Percentiles rank a stretch among this genome's conserved stretches.
These are phyloP conservation scores for Glyptemys insculpta DNA, from an alignment of 2,797 vertebrate species.

Conservation along the genomic window DNA sequence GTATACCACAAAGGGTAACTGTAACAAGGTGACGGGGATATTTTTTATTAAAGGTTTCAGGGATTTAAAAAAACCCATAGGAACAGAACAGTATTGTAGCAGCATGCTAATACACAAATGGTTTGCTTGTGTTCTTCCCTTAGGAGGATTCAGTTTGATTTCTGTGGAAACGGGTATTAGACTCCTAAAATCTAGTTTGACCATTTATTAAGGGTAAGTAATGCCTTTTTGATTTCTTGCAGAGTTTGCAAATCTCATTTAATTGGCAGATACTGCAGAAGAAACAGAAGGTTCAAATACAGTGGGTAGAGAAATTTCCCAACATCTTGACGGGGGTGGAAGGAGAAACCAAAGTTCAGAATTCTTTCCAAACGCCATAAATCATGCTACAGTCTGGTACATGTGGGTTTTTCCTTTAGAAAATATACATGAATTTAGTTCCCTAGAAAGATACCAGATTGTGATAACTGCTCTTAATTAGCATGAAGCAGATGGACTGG, in stretches of 20 bases:
- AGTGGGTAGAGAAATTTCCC: not conserved
- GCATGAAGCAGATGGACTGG: slow-evolving; percentile 11
- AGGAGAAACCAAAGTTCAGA: not conserved
- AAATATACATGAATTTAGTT: not conserved
- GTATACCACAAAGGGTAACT: fast-evolving
- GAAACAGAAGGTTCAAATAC: not conserved
- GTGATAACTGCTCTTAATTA: not conserved
- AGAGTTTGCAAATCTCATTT: not conserved
- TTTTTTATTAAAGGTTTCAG: not conserved
- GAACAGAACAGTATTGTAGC: not conserved
- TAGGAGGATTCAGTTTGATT: slow-evolving; percentile 45
- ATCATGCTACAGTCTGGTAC: not conserved
- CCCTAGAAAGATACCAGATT: not conserved
- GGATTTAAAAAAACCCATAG: not conserved
- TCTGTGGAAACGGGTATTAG: slow-evolving; percentile 18
- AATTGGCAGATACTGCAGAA: not conserved
- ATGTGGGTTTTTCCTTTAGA: not conserved
- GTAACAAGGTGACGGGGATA: not conserved
- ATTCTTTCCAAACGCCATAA: fast-evolving
- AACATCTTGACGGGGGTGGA: not conserved
- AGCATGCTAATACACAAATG: fast-evolving
- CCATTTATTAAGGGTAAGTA: slow-evolving; percentile 47
- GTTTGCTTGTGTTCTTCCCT: slow-evolving; percentile 40
- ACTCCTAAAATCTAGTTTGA: not conserved
- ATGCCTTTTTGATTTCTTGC: not conserved